These are phyloP conservation scores for Chloroceryle aenea DNA, from an alignment of 2,113 vertebrate genomes.

Conservation along the genomic window DNA sequence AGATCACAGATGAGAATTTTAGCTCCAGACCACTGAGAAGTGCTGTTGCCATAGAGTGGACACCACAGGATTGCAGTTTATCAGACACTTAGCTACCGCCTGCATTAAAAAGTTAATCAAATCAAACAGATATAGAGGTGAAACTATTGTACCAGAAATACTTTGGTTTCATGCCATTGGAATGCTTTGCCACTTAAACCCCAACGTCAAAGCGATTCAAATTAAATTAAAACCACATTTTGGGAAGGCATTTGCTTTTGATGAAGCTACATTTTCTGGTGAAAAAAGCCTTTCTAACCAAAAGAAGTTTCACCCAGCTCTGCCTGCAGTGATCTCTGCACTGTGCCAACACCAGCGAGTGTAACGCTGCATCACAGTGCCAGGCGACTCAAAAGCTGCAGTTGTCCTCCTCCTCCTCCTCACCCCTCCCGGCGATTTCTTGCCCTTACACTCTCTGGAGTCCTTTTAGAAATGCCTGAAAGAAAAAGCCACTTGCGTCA, in stretches of 20 bases:
- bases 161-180: background rate
- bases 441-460: background rate
- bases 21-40: background rate
- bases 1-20: background rate
- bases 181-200: background rate
- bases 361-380: background rate
- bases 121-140: background rate
- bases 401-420: background rate
- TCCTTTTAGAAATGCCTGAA: slow-evolving; percentile 3
- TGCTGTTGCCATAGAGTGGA: background rate
- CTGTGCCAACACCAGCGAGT: background rate
- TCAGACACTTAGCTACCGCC: background rate
- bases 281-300: background rate
- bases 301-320: background rate
- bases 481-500: slow-evolving; percentile 14
- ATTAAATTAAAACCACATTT: background rate
- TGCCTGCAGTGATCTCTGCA: background rate
- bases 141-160: background rate
- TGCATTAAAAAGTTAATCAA: background rate
- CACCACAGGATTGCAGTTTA: background rate
- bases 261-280: background rate
- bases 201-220: background rate
- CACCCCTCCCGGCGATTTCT: background rate
- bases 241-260: background rate
- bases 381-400: background rate